Evolutionary conservation across 1,140 invertebrate species (phyloP), one percentile per base, ranked within the genome.

Genomic region (Idris sp.): DNA sequence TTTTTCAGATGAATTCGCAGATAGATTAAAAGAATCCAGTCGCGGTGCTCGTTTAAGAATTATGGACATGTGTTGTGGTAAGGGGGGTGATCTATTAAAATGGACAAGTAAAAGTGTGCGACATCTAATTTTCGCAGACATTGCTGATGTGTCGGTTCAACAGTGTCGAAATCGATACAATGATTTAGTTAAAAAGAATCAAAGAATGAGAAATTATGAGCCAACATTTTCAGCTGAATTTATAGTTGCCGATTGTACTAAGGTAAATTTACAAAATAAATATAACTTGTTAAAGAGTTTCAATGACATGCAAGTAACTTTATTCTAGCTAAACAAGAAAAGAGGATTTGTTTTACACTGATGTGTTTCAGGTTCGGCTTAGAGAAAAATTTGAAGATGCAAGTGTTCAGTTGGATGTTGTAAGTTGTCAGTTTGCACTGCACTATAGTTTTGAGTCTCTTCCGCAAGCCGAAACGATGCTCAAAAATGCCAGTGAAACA

Each of bases 391-490:
- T 93, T 79, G 88, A 90, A 73, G 92, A 96, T 85, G 90, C 92
- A 3, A 92, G 92, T 26, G 90, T 93, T 9, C 89, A 92, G 77
- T 90, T 99, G 80, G 95, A 99, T 86, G 77, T 99, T 2, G 94
- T 96, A 0, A 98, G 96, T 79, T 98, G 97, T 84, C 98, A 99
- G 86, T 99, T 99, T 91, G 94, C 97, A 13, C 94, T 99, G 79
- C 95, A 97, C 86, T 99, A 99, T 79, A 94, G 94, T 79, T 99
- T 99, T 89, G 97, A 99, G 86, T 95, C 93, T 46, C 86, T 97
- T 51, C 81, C 88, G n/a, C 97, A 98, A 88, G 97, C 96, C 0
- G 92, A 97, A 81, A 92, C 92, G 79, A 98, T 99, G 95, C 86
- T 99, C 0, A 90, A 90, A 59, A 99, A 99, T 90, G 95, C 95